Conservation (phyloP, 2,797 vertebrate species). For the Nyctibius grandis region DNA sequence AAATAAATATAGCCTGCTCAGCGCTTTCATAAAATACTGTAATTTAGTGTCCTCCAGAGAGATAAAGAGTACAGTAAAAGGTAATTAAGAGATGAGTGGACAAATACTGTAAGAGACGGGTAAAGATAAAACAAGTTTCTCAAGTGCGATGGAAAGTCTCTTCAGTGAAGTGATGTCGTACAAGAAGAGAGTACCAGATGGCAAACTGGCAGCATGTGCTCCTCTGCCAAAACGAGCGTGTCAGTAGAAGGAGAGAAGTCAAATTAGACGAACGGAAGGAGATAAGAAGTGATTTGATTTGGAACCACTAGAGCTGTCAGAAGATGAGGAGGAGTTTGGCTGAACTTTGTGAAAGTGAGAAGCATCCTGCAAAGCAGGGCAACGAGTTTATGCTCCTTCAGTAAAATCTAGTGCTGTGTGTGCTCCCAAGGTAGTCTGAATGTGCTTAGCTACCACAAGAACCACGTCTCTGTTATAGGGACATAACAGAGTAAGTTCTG, state of each 20-base stretch:
- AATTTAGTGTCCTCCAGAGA: background rate
- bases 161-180: background rate
- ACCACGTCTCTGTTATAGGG: accelerated
- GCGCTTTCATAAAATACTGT: accelerated
- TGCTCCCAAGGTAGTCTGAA: background rate
- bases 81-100: background rate
- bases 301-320: constrained; percentile 57
- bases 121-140: constrained; percentile 3
- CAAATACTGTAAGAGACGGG: background rate
- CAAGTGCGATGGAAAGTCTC: constrained; percentile 34
- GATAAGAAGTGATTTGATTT: constrained; percentile 58
- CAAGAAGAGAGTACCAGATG: constrained; percentile 47
- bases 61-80: background rate
- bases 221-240: constrained; percentile 52
- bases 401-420: background rate
- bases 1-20: background rate
- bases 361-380: constrained; percentile 57
- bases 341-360: constrained; percentile 63
- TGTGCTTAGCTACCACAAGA: background rate
- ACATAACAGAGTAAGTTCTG: background rate
- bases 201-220: constrained; percentile 49
- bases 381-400: constrained; percentile 6
- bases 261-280: constrained; percentile 57
- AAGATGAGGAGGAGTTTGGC: constrained; percentile 66
- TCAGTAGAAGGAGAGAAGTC: constrained; percentile 55